Conservation (phyloP, 2,888 invertebrate genomes). For the Limnephilus rhombicus region DNA sequence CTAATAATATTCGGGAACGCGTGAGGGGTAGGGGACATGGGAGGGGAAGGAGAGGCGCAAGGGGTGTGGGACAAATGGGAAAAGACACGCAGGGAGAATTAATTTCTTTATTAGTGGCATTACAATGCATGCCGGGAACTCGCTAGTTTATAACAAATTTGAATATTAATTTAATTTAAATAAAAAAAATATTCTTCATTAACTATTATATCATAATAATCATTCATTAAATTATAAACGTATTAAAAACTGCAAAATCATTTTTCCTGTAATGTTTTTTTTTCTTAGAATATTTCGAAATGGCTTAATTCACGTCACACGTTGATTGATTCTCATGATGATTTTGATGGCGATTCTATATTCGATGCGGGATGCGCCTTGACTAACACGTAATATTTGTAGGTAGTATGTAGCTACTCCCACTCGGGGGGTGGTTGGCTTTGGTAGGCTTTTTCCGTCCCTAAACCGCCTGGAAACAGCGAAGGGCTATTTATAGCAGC, state of each 20-base stretch:
- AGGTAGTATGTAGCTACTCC: not conserved
- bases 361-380: not conserved
- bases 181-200: too few species aligned
- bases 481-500: not conserved
- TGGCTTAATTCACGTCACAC: not conserved
- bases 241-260: not conserved
- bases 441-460: not conserved
- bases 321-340: not conserved
- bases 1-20: too few species aligned
- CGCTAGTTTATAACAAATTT: too few species aligned
- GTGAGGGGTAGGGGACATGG: too few species aligned
- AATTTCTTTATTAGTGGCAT: too few species aligned
- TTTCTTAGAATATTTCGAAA: not conserved
- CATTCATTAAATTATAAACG: too few species aligned
- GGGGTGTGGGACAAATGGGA: too few species aligned
- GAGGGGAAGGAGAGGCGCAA: too few species aligned
- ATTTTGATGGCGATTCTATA: not conserved
- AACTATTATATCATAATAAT: too few species aligned
- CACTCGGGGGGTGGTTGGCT: not conserved
- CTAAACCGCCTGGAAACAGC: constrained; percentile 14
- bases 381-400: not conserved
- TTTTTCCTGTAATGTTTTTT: not conserved
- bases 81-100: too few species aligned
- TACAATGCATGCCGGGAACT: too few species aligned
- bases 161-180: too few species aligned